These are phyloP conservation scores for Dendropsophus ebraccatus DNA, from an alignment of 2,113 vertebrate species.

Conservation along the genomic window DNA sequence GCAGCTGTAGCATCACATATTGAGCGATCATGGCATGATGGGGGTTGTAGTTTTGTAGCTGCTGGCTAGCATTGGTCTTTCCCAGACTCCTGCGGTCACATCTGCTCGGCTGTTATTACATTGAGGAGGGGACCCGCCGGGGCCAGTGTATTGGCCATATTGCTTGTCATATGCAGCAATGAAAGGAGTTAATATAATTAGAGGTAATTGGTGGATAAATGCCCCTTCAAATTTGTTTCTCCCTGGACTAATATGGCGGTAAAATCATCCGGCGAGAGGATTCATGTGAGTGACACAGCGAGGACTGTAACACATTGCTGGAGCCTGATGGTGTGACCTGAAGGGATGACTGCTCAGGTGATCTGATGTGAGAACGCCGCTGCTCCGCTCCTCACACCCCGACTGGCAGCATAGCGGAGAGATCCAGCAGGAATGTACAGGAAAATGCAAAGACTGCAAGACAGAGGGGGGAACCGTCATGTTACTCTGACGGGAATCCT, in stretches of 20 bases:
- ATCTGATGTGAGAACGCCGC: constrained; percentile 19
- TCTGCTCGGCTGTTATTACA: too few species aligned
- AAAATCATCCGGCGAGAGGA: not conserved
- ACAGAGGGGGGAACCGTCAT: not conserved
- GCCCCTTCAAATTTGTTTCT: not conserved
- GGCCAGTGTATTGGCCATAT: too few species aligned
- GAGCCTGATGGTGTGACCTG: not conserved
- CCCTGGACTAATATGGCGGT: not conserved
- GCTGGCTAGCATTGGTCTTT: too few species aligned
- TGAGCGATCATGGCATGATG: not conserved
- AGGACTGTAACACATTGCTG: not conserved
- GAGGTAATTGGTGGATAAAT: too few species aligned
- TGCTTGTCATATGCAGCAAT: too few species aligned
- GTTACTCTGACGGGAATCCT: constrained; percentile 1
- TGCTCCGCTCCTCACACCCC: not conserved
- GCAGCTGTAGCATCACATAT: too few species aligned
- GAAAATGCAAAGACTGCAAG: not conserved
- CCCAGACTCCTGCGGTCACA: too few species aligned
- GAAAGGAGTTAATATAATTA: too few species aligned
- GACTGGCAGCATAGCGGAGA: not conserved
- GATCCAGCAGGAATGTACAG: constrained; percentile 22
- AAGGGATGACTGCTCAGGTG: constrained; percentile 30
- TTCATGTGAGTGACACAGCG: not conserved
- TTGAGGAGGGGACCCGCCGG: too few species aligned
- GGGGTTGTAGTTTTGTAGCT: not conserved